phyloP scores from a whole-genome alignment of 2,797 vertebrate genomes.

The Buphagus erythrorhynchus region DNA sequence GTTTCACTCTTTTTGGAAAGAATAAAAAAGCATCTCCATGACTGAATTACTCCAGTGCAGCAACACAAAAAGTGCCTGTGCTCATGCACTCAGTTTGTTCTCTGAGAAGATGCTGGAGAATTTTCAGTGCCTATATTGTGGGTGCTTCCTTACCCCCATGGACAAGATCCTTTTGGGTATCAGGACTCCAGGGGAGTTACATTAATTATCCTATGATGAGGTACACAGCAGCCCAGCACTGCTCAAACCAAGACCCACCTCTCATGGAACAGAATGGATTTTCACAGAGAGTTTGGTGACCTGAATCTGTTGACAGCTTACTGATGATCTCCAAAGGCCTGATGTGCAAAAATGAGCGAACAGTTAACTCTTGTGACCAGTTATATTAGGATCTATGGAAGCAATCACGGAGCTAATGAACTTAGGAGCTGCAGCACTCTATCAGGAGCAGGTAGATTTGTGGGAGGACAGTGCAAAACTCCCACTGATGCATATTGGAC shows the following conservation, averaged over 20 bases:
- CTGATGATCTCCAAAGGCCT: neutral
- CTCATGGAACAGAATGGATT: neutral
- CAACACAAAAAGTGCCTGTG: neutral
- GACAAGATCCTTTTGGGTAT: neutral
- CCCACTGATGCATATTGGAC: neutral
- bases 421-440: neutral
- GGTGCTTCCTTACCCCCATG: neutral
- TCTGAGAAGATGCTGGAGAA: neutral
- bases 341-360: neutral
- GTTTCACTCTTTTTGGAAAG: slow-evolving; percentile 13
- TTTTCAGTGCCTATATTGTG: neutral
- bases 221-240: neutral
- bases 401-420: neutral
- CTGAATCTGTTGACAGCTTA: neutral
- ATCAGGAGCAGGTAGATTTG: neutral
- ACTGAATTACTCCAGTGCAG: neutral
- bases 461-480: slow-evolving; percentile 4
- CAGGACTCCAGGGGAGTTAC: neutral
- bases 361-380: neutral
- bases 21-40: neutral
- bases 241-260: neutral
- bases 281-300: neutral
- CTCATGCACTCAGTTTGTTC: neutral
- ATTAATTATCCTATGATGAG: neutral
- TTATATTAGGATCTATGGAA: neutral